Evolutionary conservation across 2,888 invertebrate genomes (phyloP).

Genomic region (Lydus trimaculatus): DNA sequence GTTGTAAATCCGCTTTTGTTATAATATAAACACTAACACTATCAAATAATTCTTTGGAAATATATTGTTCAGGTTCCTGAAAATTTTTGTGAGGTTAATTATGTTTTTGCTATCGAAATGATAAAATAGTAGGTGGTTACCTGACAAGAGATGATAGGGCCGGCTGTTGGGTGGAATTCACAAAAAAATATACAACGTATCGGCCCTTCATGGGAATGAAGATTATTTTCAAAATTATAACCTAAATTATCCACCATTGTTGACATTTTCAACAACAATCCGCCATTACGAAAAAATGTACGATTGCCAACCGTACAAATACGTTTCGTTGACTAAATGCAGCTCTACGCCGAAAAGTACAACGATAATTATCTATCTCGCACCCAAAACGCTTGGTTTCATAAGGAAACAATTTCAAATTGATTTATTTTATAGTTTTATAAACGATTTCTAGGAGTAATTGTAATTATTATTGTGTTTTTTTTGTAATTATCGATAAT

Average conservation of each 20-base stretch:
- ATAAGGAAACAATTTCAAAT: too few relatives aligned
- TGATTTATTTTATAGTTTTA: too few relatives aligned
- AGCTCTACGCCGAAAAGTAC: too few relatives aligned
- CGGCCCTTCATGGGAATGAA: constrained; percentile 70
- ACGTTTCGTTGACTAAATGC: neutral
- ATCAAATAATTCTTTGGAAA: constrained; percentile 93
- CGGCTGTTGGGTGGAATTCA: constrained; percentile 78
- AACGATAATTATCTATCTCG: too few relatives aligned
- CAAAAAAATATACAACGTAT: constrained; percentile 85
- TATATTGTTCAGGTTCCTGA: constrained; percentile 87
- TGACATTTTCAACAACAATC: neutral
- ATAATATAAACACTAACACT: constrained; percentile 94
- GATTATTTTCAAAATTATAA: constrained; percentile 64
- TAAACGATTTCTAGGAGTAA: too few relatives aligned
- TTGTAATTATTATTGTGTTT: too few relatives aligned
- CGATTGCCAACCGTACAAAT: neutral
- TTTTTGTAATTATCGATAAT: too few relatives aligned
- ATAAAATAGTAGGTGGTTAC: constrained; percentile 61
- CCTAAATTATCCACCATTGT: constrained; percentile 15
- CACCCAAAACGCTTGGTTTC: too few relatives aligned
- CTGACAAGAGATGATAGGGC: constrained; percentile 86
- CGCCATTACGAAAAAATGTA: neutral
- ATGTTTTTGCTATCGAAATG: neutral
- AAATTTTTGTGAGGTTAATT: constrained; percentile 43
- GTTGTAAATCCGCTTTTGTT: constrained; percentile 90